These are phyloP conservation scores for Gephyroberyx darwinii DNA, from an alignment of 2,797 vertebrate genomes.

Conservation along the genomic window DNA sequence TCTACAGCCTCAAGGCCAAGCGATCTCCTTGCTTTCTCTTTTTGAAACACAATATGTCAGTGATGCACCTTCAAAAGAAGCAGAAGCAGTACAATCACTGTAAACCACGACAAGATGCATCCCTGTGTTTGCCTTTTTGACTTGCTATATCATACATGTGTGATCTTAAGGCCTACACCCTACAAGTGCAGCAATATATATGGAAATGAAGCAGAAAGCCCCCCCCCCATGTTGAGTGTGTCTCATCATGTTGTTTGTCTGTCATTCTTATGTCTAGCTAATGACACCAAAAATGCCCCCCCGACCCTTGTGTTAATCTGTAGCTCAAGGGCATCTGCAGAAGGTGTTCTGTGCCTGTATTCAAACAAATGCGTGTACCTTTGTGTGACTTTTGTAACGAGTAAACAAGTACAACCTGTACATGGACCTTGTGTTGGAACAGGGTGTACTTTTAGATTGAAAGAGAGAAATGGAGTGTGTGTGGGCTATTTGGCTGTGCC, in stretches of 20 bases:
- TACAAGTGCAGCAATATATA: conserved; percentile 13
- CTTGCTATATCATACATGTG: background rate
- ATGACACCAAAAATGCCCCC: background rate
- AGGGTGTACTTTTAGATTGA: background rate
- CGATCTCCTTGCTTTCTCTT: background rate
- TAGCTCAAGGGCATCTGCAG: background rate
- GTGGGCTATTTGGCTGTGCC: background rate
- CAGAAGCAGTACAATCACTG: background rate
- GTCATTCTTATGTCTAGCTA: conserved; percentile 10
- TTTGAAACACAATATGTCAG: background rate
- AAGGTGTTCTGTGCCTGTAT: background rate
- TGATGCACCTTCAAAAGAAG: background rate
- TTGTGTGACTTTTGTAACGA: conserved; percentile 9
- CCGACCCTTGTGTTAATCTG: background rate
- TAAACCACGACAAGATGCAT: conserved; percentile 8
- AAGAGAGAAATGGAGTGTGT: background rate
- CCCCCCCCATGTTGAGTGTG: background rate
- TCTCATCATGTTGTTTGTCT: background rate
- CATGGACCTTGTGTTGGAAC: background rate
- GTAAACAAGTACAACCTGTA: background rate
- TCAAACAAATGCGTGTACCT: background rate
- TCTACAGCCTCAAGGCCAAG: conserved; percentile 13
- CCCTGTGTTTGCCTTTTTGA: background rate
- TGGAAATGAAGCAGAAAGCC: conserved; percentile 5
- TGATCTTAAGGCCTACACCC: conserved; percentile 18